phyloP scores from a whole-genome alignment of 2,113 vertebrate genomes.

The Thalassoma bifasciatum region DNA sequence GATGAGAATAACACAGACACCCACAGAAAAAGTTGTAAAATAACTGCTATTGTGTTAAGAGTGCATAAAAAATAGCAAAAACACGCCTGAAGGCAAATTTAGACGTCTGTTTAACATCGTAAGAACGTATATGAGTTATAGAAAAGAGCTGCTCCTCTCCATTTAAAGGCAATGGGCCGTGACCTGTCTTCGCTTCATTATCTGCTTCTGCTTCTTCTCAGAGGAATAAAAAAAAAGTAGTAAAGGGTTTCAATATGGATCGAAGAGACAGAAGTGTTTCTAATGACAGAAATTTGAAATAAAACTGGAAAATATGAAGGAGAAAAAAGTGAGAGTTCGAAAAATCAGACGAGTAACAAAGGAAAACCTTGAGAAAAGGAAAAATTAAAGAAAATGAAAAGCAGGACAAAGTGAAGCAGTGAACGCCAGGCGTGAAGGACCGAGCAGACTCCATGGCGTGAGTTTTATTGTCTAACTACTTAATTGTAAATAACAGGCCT shows the following conservation, averaged over 20 bases:
- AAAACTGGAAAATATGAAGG: neutral
- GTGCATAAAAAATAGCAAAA: neutral
- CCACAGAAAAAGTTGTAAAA: neutral
- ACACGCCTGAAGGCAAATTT: neutral
- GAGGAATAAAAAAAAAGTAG: constrained; percentile 12
- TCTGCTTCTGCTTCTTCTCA: constrained; percentile 70
- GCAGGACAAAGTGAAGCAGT: constrained; percentile 18
- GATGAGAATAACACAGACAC: neutral
- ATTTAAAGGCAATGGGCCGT: constrained; percentile 65
- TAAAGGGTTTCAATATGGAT: neutral
- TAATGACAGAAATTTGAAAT: neutral
- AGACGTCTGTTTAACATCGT: constrained; percentile 10
- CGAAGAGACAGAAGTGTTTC: neutral
- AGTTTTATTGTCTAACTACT: constrained; percentile 80
- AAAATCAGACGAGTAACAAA: neutral
- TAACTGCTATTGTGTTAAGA: neutral
- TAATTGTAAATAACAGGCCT: constrained; percentile 81
- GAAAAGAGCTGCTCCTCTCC: constrained; percentile 58
- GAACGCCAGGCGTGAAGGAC: constrained; percentile 36
- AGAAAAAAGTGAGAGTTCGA: neutral
- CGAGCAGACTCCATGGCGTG: constrained; percentile 73
- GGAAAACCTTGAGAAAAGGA: neutral
- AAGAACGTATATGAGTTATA: constrained; percentile 35
- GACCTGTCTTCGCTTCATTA: constrained; percentile 68
- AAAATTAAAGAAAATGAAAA: constrained; percentile 9